Evolutionary conservation across 1,140 invertebrate genomes (phyloP).

Genomic region (Atta colombica): DNA sequence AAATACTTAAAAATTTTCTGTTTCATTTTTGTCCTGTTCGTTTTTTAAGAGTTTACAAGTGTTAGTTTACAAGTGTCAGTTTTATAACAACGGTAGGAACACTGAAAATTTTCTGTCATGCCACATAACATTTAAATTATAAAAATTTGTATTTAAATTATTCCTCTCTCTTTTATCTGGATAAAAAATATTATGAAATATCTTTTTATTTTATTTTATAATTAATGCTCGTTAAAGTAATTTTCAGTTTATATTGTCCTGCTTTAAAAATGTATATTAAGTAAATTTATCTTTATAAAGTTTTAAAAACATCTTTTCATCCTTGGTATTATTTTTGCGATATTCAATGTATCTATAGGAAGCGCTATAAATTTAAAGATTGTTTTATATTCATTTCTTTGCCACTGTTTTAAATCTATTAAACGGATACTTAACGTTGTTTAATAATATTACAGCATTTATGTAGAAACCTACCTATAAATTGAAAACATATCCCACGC

Average conservation of each 20-base stretch:
- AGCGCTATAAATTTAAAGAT: not conserved
- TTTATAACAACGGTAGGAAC: not conserved
- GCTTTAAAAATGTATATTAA: not conserved
- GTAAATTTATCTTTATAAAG: not conserved
- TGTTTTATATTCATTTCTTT: not conserved
- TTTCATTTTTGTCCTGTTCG: not conserved
- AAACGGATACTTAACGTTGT: not conserved
- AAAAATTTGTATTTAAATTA: not conserved
- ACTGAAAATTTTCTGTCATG: not conserved
- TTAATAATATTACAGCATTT: slow-evolving; percentile 8
- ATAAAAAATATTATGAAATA: not conserved
- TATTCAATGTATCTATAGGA: not conserved
- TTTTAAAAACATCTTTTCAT: not conserved
- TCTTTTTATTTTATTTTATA: not conserved
- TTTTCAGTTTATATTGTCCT: not conserved
- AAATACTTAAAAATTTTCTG: not conserved
- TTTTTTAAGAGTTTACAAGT: not conserved
- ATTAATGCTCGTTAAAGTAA: not conserved
- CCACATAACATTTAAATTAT: not conserved
- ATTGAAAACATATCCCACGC: slow-evolving; percentile 37
- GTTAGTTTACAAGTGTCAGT: not conserved
- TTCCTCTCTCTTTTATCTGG: not conserved
- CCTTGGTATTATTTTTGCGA: not conserved
- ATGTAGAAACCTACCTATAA: slow-evolving; percentile 1
- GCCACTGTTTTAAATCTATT: not conserved